Evolutionary conservation across 1,140 invertebrate species (phyloP).

Genomic region (Trachymyrmex septentrionalis): DNA sequence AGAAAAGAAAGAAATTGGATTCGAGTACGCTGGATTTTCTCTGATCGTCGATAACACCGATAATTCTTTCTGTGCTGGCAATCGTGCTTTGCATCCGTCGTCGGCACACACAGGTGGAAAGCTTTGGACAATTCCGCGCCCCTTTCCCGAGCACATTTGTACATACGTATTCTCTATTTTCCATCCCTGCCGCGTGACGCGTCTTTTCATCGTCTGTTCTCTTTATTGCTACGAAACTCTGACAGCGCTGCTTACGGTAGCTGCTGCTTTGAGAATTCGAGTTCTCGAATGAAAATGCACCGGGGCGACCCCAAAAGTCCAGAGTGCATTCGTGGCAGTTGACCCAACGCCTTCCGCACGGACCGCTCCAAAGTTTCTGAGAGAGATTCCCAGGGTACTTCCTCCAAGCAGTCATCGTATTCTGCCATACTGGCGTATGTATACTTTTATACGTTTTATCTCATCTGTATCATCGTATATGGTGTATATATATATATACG

Average conservation of each 20-base stretch:
- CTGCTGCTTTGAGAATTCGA: slow-evolving; percentile 62
- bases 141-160: background rate
- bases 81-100: background rate
- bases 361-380: slow-evolving; percentile 56
- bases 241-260: slow-evolving; percentile 53
- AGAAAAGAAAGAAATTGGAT: background rate
- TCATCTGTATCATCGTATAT: slow-evolving; percentile 25
- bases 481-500: background rate
- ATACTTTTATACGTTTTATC: slow-evolving; percentile 21
- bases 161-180: slow-evolving; percentile 48
- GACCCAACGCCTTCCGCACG: slow-evolving; percentile 56
- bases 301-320: slow-evolving; percentile 59
- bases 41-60: slow-evolving; percentile 10
- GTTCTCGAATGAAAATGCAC: slow-evolving; percentile 64
- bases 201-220: slow-evolving; percentile 20
- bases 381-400: slow-evolving; percentile 63
- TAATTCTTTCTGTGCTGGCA: slow-evolving; percentile 19
- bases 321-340: slow-evolving; percentile 63
- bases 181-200: slow-evolving; percentile 12
- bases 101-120: slow-evolving; percentile 27
- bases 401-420: slow-evolving; percentile 47
- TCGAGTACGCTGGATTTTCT: slow-evolving; percentile 1
- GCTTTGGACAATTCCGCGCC: slow-evolving; percentile 51
- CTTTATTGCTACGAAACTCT: slow-evolving; percentile 68
- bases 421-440: slow-evolving; percentile 6